phyloP scores from a whole-genome alignment of 2,888 invertebrate species.

The Limnephilus rhombicus region DNA sequence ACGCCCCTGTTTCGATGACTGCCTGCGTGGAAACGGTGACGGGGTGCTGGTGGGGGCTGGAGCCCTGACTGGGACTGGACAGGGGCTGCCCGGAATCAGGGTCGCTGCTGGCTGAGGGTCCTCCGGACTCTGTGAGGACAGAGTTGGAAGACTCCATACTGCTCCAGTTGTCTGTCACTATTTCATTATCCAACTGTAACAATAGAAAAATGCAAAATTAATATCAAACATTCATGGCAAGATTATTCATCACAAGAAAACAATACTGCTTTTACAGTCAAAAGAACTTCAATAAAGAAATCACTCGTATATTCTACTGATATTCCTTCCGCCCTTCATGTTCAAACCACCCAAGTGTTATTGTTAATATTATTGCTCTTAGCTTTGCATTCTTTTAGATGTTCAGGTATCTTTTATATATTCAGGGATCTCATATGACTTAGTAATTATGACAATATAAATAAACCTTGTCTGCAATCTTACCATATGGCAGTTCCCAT shows the following conservation, averaged over 20 bases:
- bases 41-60: constrained; percentile 55
- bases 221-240: neutral
- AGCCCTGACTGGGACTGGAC: constrained; percentile 67
- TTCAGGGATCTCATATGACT: neutral
- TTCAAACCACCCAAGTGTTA: neutral
- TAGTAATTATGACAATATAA: neutral
- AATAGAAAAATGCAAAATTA: constrained; percentile 67
- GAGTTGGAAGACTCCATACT: constrained; percentile 78
- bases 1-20: constrained; percentile 53
- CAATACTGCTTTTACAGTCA: neutral
- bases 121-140: constrained; percentile 75
- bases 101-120: constrained; percentile 77
- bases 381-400: neutral
- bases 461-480: neutral
- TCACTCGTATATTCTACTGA: neutral
- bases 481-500: constrained; percentile 30
- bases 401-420: neutral
- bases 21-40: constrained; percentile 53
- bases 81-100: constrained; percentile 39
- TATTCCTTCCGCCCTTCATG: neutral
- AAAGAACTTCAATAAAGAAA: neutral
- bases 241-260: neutral
- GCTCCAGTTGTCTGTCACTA: constrained; percentile 78
- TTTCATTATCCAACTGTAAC: constrained; percentile 80
- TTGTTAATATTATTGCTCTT: neutral